Percentiles rank a stretch among this genome's conserved stretches.
Evolutionary conservation across 2,113 vertebrate species (phyloP).

Genomic region (human): DNA sequence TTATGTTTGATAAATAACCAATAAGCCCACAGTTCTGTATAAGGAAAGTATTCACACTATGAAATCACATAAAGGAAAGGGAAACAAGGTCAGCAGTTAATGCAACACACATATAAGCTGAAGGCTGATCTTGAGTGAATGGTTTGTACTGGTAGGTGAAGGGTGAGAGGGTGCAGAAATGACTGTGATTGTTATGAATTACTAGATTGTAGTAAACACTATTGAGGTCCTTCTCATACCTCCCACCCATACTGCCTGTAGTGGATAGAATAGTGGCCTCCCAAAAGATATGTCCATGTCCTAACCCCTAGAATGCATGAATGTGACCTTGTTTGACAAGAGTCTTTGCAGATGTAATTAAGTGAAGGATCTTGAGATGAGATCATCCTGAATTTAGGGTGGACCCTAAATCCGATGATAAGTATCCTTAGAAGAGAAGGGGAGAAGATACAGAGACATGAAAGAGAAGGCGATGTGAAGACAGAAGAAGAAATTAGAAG

Average conservation of each 20-base stretch:
- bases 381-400: not conserved
- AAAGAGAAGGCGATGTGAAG: not conserved
- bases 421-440: not conserved
- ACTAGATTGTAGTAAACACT: not conserved
- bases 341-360: not conserved
- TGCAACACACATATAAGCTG: not conserved
- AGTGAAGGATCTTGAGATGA: not conserved
- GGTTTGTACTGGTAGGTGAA: not conserved
- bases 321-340: not conserved
- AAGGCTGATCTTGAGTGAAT: not conserved
- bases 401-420: not conserved
- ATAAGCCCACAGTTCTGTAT: not conserved
- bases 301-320: not conserved
- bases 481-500: not conserved
- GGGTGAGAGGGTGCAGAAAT: not conserved
- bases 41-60: not conserved
- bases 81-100: not conserved
- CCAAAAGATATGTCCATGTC: not conserved
- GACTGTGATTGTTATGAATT: not conserved
- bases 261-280: not conserved
- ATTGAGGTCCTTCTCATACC: not conserved
- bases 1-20: conserved; percentile 26
- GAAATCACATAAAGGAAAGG: not conserved
- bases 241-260: not conserved
- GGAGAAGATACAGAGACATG: not conserved